These are phyloP conservation scores for Drosophila putrida DNA, from an alignment of 2,888 invertebrate genomes.

Conservation along the genomic window DNA sequence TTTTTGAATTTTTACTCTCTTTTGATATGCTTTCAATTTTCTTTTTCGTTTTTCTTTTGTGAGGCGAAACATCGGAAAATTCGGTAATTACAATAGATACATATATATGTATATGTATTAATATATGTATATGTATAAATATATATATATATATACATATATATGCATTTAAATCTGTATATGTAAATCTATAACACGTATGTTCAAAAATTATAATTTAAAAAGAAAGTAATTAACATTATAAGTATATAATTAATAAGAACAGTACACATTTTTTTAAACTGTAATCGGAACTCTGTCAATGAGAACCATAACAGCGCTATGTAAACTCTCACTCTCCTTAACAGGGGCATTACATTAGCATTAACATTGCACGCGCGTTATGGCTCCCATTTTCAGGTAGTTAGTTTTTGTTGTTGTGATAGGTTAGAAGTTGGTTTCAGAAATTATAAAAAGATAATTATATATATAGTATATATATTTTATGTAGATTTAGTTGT, in stretches of 20 bases:
- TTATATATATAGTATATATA: constrained; percentile 54
- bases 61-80: constrained; percentile 86
- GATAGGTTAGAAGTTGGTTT: constrained; percentile 30
- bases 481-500: constrained; percentile 45
- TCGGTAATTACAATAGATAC: constrained; percentile 85
- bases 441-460: constrained; percentile 59
- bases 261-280: constrained; percentile 42
- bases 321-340: background rate
- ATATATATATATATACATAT: constrained; percentile 51
- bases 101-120: constrained; percentile 55
- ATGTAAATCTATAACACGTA: constrained; percentile 54
- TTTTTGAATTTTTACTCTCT: constrained; percentile 43
- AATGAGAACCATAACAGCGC: constrained; percentile 38
- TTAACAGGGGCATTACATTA: background rate
- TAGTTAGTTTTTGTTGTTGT: constrained; percentile 34
- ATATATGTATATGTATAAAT: constrained; percentile 45
- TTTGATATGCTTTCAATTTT: constrained; percentile 26
- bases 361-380: constrained; percentile 6
- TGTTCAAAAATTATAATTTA: constrained; percentile 71
- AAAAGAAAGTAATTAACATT: constrained; percentile 73
- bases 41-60: constrained; percentile 69
- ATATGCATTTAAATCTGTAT: constrained; percentile 33
- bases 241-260: constrained; percentile 54
- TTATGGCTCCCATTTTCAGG: constrained; percentile 39
- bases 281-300: constrained; percentile 27